These are phyloP conservation scores for Paraescarpia echinospica DNA, from an alignment of 1,140 invertebrate genomes.

Conservation along the genomic window DNA sequence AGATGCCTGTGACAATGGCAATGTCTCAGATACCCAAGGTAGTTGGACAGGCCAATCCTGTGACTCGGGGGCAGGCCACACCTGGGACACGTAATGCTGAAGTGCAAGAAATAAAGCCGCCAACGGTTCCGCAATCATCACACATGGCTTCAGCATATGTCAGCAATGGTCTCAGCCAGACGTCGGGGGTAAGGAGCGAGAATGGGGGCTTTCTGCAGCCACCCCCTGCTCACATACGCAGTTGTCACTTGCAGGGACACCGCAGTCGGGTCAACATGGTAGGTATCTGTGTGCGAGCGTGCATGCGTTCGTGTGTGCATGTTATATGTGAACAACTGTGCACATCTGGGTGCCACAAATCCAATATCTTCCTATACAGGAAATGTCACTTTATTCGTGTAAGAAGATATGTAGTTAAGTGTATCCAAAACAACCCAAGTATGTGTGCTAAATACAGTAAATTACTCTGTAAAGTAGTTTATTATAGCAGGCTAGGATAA, in stretches of 20 bases:
- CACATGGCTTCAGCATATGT: neutral
- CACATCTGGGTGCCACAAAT: too few species aligned
- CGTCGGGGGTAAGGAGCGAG: neutral
- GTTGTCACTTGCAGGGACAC: neutral
- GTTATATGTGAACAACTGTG: too few species aligned
- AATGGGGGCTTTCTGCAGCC: slow-evolving; percentile 69
- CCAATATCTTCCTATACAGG: neutral
- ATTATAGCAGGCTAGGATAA: too few species aligned
- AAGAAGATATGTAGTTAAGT: too few species aligned
- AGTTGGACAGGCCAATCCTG: neutral
- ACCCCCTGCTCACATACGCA: slow-evolving; percentile 62
- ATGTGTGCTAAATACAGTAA: too few species aligned
- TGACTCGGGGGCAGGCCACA: neutral
- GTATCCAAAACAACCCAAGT: too few species aligned
- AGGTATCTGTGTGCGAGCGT: slow-evolving; percentile 72
- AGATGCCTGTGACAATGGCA: too few species aligned
- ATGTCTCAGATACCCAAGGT: neutral
- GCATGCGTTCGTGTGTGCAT: slow-evolving; percentile 38
- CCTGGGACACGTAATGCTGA: neutral
- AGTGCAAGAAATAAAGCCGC: neutral
- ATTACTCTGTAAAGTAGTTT: too few species aligned
- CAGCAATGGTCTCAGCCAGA: neutral
- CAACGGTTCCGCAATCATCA: neutral
- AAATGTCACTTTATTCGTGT: too few species aligned
- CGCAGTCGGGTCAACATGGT: neutral